Evolutionary conservation across 64 coral and sea anemone species (phyloP), one percentile per base, ranked within the genome.

Genomic region (Pocillopora verrucosa): DNA sequence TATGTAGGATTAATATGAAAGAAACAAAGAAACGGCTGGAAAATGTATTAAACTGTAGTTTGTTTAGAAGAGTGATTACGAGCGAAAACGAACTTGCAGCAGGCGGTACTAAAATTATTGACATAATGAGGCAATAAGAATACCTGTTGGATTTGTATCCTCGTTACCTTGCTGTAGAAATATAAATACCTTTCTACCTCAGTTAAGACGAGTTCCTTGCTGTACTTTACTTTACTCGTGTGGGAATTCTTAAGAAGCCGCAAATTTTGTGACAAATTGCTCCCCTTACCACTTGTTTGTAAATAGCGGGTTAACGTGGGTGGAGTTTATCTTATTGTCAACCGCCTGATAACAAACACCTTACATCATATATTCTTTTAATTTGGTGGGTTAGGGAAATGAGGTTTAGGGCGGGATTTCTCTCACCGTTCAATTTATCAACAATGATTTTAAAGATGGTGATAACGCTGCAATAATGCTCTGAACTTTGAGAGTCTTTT

Each of bases 291-390:
- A 16, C 26, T 10, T 45, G 60, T 83, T 83, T 83, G 79, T 81
- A 38, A 83, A 64, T 62, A 83, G 35, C 67, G 61, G 58, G 58
- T 81, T 67, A 19, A 51, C 10, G 41, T 69, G 61, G 80, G 80
- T 69, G 80, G 60, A 65, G 59, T 76, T 45, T 56, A 9, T 15
- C 20, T 41, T 5, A 35, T 24, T 37, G 17, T 65, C 41, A 20
- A 37, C 64, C 1, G 62, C 63, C 26, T 12, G 20, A 69, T 85
- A 56, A 11, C 17, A 85, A 67, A 85, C 64, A 65, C 82, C 17
- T 72, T 70, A 65, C 36, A 84, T 38, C 37, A 84, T 36, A 22
- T 10, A 11, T 25, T 38, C 57, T 37, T 70, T 84, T 57, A 25
- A 35, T 30, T 9, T 16, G 13, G 25, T 13, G n/a, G 6, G 75